These are phyloP conservation scores for Acrossocheilus wenchowensis DNA, from an alignment of 2,797 vertebrate genomes.

Conservation along the genomic window DNA sequence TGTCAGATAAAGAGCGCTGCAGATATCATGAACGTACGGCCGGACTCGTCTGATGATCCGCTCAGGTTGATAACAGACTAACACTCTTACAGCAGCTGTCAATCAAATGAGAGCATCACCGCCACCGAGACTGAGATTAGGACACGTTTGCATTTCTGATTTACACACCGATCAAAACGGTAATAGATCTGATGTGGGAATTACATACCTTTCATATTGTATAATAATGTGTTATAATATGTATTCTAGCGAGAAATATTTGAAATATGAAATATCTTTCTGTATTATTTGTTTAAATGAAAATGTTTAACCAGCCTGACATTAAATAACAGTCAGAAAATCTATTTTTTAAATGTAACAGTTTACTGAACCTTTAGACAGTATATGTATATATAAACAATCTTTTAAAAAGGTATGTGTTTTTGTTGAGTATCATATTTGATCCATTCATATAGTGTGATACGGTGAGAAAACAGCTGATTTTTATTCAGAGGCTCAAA, in stretches of 20 bases:
- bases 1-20: constrained; percentile 52
- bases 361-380: no score
- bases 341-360: no score
- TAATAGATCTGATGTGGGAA: neutral
- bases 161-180: constrained; percentile 21
- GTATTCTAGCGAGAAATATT: neutral
- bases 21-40: constrained; percentile 47
- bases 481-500: no score
- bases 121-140: constrained; percentile 31
- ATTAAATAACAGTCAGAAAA: no score
- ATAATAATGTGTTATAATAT: neutral
- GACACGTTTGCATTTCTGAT: constrained; percentile 24
- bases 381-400: no score
- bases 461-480: no score
- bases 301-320: no score
- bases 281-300: no score
- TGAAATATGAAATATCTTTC: no score
- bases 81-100: constrained; percentile 54
- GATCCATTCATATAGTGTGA: no score
- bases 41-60: constrained; percentile 53
- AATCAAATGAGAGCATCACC: constrained; percentile 53
- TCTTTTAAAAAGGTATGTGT: no score
- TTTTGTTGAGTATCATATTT: no score
- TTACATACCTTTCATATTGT: neutral
- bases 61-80: constrained; percentile 51